These are phyloP conservation scores for Zaprionus vittiger DNA, from an alignment of 1,140 invertebrate species.

Conservation along the genomic window DNA sequence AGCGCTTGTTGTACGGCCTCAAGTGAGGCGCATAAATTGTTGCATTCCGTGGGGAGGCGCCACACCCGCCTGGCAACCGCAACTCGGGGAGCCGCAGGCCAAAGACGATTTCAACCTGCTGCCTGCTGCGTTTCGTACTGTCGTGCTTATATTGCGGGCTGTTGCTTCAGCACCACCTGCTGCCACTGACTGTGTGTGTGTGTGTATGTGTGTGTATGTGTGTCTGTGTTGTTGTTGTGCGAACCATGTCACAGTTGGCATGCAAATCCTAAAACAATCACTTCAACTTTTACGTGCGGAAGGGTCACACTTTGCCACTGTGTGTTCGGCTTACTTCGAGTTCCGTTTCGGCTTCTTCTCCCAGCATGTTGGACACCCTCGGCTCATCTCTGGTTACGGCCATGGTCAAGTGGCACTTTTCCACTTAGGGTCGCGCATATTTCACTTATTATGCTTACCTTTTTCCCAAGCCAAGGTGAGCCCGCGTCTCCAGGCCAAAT, in stretches of 20 bases:
- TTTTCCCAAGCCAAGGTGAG: neutral
- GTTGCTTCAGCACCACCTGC: slow-evolving; percentile 15
- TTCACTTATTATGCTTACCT: neutral
- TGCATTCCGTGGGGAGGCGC: slow-evolving; percentile 21
- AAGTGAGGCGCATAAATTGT: slow-evolving; percentile 50
- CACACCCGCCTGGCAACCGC: neutral
- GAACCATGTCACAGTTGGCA: slow-evolving; percentile 41
- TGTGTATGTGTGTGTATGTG: slow-evolving; percentile 8
- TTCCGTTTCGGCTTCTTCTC: neutral
- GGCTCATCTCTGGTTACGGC: neutral
- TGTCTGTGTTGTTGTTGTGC: neutral
- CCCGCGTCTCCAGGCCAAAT: neutral
- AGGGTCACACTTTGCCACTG: slow-evolving; percentile 34
- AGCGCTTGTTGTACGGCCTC: slow-evolving; percentile 41
- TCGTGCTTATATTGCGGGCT: slow-evolving; percentile 8
- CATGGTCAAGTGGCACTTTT: slow-evolving; percentile 1
- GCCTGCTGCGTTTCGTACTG: slow-evolving; percentile 16
- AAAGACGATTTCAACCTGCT: slow-evolving; percentile 6
- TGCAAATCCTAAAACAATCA: slow-evolving; percentile 63
- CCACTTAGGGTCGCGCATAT: slow-evolving; percentile 4
- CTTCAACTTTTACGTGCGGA: slow-evolving; percentile 46
- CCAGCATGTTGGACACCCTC: neutral
- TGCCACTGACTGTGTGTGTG: neutral
- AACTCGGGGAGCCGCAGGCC: neutral
- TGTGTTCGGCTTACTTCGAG: neutral